Percentiles rank a stretch among this genome's conserved stretches.
Evolutionary conservation across 2,113 vertebrate species (phyloP).

Genomic region (Promerops cafer): DNA sequence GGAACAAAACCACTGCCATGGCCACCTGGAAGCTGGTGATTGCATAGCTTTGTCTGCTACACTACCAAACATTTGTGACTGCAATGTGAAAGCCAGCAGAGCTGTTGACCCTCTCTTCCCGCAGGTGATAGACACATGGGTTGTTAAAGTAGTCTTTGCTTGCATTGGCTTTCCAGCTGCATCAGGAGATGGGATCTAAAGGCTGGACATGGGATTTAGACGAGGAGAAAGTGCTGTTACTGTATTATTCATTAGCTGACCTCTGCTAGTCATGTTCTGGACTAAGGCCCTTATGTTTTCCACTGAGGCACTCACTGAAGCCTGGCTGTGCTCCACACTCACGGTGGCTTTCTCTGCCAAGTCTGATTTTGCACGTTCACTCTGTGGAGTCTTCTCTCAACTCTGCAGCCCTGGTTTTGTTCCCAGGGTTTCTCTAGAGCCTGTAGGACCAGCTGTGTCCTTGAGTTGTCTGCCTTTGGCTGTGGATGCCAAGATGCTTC

Average conservation of each 20-base stretch:
- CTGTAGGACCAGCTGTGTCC: slow-evolving; percentile 44
- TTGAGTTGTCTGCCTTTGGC: slow-evolving; percentile 42
- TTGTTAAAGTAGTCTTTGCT: not conserved
- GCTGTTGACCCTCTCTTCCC: not conserved
- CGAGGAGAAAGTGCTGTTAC: not conserved
- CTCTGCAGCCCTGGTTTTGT: slow-evolving; percentile 19
- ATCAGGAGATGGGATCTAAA: not conserved
- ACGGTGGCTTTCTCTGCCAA: slow-evolving; percentile 5
- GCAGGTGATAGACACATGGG: not conserved
- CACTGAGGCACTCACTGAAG: not conserved
- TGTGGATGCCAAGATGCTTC: slow-evolving; percentile 2
- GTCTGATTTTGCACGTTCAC: not conserved
- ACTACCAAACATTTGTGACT: not conserved
- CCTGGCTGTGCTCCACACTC: not conserved
- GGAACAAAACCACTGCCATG: not conserved
- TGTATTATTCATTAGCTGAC: not conserved
- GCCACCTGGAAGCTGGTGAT: not conserved
- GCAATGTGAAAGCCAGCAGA: not conserved
- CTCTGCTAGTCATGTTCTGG: not conserved
- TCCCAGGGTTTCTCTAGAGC: slow-evolving; percentile 36
- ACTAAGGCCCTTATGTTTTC: not conserved
- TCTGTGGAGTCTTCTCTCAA: slow-evolving; percentile 2
- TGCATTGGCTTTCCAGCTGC: not conserved
- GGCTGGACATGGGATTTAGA: not conserved
- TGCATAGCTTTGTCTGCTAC: not conserved